Conservation (phyloP, 2,797 vertebrate species). For the Acrossocheilus wenchowensis region DNA sequence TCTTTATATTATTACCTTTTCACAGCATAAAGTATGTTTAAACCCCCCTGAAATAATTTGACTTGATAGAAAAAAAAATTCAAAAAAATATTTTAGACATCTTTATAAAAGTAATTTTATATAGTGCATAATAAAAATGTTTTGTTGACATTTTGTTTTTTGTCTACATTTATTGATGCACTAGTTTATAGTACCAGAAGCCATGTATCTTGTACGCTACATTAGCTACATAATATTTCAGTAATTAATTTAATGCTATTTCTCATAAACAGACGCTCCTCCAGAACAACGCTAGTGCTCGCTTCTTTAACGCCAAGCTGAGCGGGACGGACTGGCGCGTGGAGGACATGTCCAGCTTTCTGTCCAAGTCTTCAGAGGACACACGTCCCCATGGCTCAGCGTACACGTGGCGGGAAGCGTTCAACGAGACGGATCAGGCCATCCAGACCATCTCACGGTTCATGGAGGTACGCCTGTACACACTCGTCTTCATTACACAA, state of each 20-base stretch:
- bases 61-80: too few relatives aligned
- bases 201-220: background rate
- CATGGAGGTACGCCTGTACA: slow-evolving; percentile 86
- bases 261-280: slow-evolving; percentile 82
- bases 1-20: background rate
- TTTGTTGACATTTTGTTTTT: background rate
- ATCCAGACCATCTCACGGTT: slow-evolving; percentile 91
- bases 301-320: slow-evolving; percentile 82
- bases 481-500: background rate
- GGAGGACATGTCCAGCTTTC: slow-evolving; percentile 83
- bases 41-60: too few relatives aligned
- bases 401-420: slow-evolving; percentile 91
- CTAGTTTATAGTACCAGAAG: background rate
- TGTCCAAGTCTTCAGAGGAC: slow-evolving; percentile 85
- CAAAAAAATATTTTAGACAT: background rate
- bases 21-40: background rate
- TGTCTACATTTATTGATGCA: background rate
- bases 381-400: slow-evolving; percentile 67
- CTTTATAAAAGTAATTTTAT: background rate
- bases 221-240: background rate
- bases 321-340: slow-evolving; percentile 83
- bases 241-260: background rate
- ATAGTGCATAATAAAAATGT: too few relatives aligned
- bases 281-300: slow-evolving; percentile 83
- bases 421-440: slow-evolving; percentile 92